Evolutionary conservation across 1,140 invertebrate genomes (phyloP), one percentile per base, ranked within the genome.

Genomic region (Coptotermes formosanus): DNA sequence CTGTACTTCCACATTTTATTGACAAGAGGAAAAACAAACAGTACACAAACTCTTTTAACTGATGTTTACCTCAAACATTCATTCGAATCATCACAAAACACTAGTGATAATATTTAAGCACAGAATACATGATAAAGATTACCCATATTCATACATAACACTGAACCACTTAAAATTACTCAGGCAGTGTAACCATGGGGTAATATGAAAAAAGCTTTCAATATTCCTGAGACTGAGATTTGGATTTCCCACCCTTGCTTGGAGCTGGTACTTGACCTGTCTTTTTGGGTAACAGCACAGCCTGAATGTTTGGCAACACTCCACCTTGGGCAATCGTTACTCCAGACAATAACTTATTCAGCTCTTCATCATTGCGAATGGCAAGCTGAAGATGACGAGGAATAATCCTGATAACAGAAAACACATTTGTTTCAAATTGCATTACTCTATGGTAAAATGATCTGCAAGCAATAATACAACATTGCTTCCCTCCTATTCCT

Each of bases 321-420:
- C 97, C 97, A 87, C 96, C 96, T 89, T 96, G 94, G 21, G 96
- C 95, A 88, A 97, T 97, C 7, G 96, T 97, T 0, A 97, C 96
- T 84, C 96, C 95, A 82, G 94, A 93, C 25, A 98, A 90, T 84
- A 97, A 92, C 90, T 94, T 95, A 89, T 95, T 96, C 87, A 98
- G 91, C 89, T 98, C 97, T 88, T 97, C 96, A 91, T 98, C 97
- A 90, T 97, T 97, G 64, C 95, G 92, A 32, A 98, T 95, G 14
- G 96, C 97, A 83, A 97, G 90, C 87, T 97, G 93, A 4, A 97
- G 92, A 90, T 98, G 96, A 83, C 96, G 92, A 0, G 97, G 97
- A 85, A 95, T 95, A 69, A 98, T 96, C 86, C 94, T 89, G n/a
- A 89, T 11, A 84, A 84, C 12, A 84, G 38, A 85, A 75, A 25